Percentiles rank a stretch among this genome's conserved stretches.
These are phyloP conservation scores for Argyresthia albistria DNA, from an alignment of 2,888 invertebrate genomes.

Conservation along the genomic window DNA sequence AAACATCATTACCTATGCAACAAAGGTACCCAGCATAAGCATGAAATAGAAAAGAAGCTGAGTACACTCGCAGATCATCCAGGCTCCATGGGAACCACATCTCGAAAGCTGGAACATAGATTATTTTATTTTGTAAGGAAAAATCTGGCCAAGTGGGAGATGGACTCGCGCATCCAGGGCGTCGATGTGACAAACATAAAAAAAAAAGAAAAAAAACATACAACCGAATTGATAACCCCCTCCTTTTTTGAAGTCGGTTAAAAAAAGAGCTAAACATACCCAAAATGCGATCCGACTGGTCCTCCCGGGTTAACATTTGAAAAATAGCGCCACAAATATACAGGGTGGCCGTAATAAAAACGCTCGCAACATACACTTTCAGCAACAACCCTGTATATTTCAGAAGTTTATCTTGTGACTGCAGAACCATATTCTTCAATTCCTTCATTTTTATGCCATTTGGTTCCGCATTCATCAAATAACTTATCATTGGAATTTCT, in stretches of 20 bases:
- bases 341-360: slow-evolving; percentile 36
- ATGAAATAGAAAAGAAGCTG: slow-evolving; percentile 42
- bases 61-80: slow-evolving; percentile 37
- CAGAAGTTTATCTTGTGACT: slow-evolving; percentile 34
- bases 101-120: slow-evolving; percentile 42
- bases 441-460: slow-evolving; percentile 24
- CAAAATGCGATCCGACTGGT: slow-evolving; percentile 37
- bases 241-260: not conserved
- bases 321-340: slow-evolving; percentile 48
- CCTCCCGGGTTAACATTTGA: slow-evolving; percentile 31
- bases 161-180: too few species aligned
- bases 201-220: too few species aligned
- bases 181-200: too few species aligned
- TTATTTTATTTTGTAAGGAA: not conserved
- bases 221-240: too few species aligned
- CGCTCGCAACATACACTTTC: slow-evolving; percentile 33
- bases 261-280: slow-evolving; percentile 22
- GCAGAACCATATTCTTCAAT: slow-evolving; percentile 31
- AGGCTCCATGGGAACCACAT: slow-evolving; percentile 64
- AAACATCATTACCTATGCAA: slow-evolving; percentile 35
- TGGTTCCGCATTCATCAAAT: slow-evolving; percentile 18
- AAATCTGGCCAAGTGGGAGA: too few species aligned
- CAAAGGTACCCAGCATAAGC: slow-evolving; percentile 48
- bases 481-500: slow-evolving; percentile 39
- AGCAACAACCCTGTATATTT: slow-evolving; percentile 33